phyloP scores from a whole-genome alignment of 2,113 vertebrate species.

The Heterotilapia buettikoferi region DNA sequence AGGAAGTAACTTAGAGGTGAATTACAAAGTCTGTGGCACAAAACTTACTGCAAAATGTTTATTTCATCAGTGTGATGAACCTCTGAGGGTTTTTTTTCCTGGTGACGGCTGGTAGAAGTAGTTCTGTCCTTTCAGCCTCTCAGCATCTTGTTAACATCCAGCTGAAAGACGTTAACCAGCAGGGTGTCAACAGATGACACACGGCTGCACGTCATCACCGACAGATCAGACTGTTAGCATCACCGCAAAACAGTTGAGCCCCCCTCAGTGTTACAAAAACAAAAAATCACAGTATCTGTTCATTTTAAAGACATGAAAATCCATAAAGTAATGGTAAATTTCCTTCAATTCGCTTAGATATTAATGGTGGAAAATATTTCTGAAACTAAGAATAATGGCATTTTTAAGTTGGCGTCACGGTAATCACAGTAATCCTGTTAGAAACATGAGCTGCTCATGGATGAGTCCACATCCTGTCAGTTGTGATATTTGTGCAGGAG shows the following conservation, averaged over 20 bases:
- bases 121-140: not conserved
- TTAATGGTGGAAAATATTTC: not conserved
- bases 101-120: not conserved
- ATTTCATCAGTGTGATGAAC: not conserved
- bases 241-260: not conserved
- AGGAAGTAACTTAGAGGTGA: not conserved
- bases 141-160: constrained; percentile 43
- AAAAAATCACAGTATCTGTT: not conserved
- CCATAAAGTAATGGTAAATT: not conserved
- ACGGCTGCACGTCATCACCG: not conserved
- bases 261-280: not conserved
- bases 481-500: not conserved
- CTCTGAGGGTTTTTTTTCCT: rapidly evolving
- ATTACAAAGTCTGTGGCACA: not conserved
- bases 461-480: not conserved
- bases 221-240: not conserved
- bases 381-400: not conserved
- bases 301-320: not conserved
- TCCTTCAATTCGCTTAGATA: rapidly evolving
- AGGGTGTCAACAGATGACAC: not conserved
- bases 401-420: not conserved
- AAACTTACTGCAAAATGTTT: not conserved
- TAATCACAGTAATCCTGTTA: not conserved
- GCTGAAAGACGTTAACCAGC: constrained; percentile 9
- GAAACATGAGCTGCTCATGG: not conserved